Conservation (phyloP, 2,113 vertebrate genomes). For the Scartelaos histophorus region DNA sequence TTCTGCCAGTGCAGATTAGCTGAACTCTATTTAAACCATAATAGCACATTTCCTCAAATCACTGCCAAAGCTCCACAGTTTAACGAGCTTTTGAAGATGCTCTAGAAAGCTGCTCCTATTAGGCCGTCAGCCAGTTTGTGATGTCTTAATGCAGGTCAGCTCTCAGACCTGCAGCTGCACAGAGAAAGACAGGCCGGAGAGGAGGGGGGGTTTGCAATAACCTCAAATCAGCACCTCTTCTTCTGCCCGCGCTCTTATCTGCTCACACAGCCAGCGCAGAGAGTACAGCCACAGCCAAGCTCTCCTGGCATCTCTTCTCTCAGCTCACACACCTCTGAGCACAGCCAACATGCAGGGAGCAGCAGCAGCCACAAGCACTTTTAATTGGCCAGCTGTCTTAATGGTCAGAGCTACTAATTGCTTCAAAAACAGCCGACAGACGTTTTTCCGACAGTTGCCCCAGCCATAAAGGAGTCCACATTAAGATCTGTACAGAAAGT, state of each 20-base stretch:
- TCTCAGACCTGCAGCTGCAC: conserved; percentile 65
- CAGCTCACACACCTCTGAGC: conserved; percentile 57
- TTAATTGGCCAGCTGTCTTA: conserved; percentile 64
- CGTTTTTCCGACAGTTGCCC: conserved; percentile 20
- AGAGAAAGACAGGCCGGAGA: conserved; percentile 41
- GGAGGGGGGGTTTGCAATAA: conserved; percentile 38
- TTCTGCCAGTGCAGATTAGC: conserved; percentile 73
- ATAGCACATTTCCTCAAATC: conserved; percentile 74
- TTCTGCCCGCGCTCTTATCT: conserved; percentile 68
- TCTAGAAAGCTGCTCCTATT: conserved; percentile 61
- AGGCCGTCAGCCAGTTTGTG: conserved; percentile 64
- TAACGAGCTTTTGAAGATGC: conserved; percentile 72
- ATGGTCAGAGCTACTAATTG: conserved; percentile 58
- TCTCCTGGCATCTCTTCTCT: conserved; percentile 63
- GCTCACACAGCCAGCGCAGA: conserved; percentile 68
- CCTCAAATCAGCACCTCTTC: conserved; percentile 68
- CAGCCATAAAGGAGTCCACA: conserved; percentile 23
- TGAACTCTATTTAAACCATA: conserved; percentile 69
- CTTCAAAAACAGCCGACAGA: conserved; percentile 38
- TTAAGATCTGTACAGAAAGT: conserved; percentile 18
- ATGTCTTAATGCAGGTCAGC: conserved; percentile 76
- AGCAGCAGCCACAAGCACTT: conserved; percentile 51
- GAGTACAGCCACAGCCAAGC: conserved; percentile 59
- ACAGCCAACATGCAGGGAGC: conserved; percentile 55
- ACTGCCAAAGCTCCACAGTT: conserved; percentile 65